Percentiles rank a stretch among this genome's conserved stretches.
These are phyloP conservation scores for Tetramorium alpestre DNA, from an alignment of 1,140 invertebrate genomes.

Conservation along the genomic window DNA sequence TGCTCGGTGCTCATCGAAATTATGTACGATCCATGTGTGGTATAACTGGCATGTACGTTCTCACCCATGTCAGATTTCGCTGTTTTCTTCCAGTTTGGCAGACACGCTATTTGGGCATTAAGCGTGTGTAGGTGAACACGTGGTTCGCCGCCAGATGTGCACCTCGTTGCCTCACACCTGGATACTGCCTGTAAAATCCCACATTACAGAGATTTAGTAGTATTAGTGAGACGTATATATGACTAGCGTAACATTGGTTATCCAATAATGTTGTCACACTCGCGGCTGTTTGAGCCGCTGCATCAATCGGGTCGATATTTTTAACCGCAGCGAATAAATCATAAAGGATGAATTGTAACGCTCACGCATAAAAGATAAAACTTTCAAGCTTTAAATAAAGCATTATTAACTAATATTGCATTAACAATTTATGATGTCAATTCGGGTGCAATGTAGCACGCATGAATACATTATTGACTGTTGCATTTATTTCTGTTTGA, in stretches of 20 bases:
- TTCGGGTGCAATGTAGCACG: background rate
- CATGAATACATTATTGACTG: background rate
- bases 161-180: slow-evolving; percentile 32
- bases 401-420: background rate
- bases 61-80: slow-evolving; percentile 25
- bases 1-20: slow-evolving; percentile 20
- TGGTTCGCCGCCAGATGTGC: slow-evolving; percentile 52
- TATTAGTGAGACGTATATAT: slow-evolving; percentile 40
- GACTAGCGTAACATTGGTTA: slow-evolving; percentile 47
- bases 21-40: background rate
- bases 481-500: background rate
- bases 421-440: slow-evolving; percentile 4
- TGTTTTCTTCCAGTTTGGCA: slow-evolving; percentile 55
- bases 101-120: slow-evolving; percentile 67
- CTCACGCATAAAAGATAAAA: background rate
- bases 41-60: slow-evolving; percentile 48
- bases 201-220: slow-evolving; percentile 52
- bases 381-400: background rate
- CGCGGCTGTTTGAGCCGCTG: background rate
- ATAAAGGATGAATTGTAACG: background rate
- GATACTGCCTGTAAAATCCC: slow-evolving; percentile 51
- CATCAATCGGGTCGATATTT: slow-evolving; percentile 15
- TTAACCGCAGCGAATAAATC: background rate
- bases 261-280: slow-evolving; percentile 36
- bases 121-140: slow-evolving; percentile 64